phyloP scores from a whole-genome alignment of 2,888 invertebrate genomes.

The Trichogramma evanescens region DNA sequence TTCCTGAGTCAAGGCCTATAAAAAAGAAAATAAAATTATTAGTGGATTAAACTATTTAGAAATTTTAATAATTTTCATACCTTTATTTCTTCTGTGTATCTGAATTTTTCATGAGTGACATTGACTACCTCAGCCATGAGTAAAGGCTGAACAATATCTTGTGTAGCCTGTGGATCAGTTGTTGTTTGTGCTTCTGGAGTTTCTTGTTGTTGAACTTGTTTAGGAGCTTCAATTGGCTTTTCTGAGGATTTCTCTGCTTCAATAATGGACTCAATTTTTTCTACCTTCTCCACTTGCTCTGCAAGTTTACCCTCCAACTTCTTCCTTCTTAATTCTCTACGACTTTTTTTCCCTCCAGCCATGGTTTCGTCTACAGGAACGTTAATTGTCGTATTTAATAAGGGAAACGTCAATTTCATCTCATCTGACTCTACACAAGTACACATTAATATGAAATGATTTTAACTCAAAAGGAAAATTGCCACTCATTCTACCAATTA shows the following conservation, averaged over 20 bases:
- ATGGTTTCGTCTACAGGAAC: constrained; percentile 72
- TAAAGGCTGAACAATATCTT: constrained; percentile 50
- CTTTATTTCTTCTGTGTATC: constrained; percentile 91
- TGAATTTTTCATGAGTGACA: constrained; percentile 78
- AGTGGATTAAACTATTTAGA: not conserved
- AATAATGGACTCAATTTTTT: constrained; percentile 20
- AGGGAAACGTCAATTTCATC: constrained; percentile 75
- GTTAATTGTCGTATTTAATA: constrained; percentile 76
- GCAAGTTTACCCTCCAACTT: constrained; percentile 26
- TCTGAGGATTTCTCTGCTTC: constrained; percentile 21
- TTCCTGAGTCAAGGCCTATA: constrained; percentile 84
- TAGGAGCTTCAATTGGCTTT: constrained; percentile 18
- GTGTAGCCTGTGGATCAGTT: not conserved
- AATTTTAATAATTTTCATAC: constrained; percentile 37
- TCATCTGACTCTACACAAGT: constrained; percentile 45
- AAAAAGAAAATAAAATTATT: constrained; percentile 4
- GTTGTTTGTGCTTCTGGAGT: constrained; percentile 12
- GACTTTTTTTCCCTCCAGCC: constrained; percentile 46
- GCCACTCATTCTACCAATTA: not conserved
- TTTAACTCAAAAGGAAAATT: not conserved
- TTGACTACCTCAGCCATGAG: constrained; percentile 95
- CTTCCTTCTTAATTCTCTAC: constrained; percentile 34
- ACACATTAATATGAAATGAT: not conserved
- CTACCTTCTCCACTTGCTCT: constrained; percentile 26
- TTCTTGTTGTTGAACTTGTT: constrained; percentile 13